phyloP scores from a whole-genome alignment of 2,888 invertebrate species.

The Cerastis leucographa region DNA sequence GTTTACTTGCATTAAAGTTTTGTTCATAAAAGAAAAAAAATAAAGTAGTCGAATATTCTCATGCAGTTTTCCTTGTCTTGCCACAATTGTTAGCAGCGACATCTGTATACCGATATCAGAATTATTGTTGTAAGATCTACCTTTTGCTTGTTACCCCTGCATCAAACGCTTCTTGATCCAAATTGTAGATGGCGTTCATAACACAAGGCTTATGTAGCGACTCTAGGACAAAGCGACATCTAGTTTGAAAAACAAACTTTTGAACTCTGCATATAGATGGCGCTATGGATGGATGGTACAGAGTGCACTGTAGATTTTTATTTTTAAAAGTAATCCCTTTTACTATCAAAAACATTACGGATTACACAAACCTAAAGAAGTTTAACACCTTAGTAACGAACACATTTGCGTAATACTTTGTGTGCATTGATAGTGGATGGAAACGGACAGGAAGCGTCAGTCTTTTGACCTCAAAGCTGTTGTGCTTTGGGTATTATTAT shows the following conservation, averaged over 20 bases:
- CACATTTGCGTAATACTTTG: neutral
- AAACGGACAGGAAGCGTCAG: neutral
- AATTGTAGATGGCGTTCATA: constrained; percentile 31
- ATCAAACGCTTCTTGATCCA: neutral
- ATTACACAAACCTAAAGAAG: neutral
- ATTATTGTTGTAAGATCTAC: neutral
- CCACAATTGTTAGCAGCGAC: constrained; percentile 1
- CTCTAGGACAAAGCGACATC: neutral
- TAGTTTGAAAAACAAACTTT: neutral
- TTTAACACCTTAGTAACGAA: neutral
- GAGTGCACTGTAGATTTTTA: neutral
- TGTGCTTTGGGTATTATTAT: neutral
- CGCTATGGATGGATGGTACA: neutral
- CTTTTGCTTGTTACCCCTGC: neutral
- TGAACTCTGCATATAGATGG: constrained; percentile 25
- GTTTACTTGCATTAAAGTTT: neutral
- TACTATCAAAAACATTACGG: neutral
- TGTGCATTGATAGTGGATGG: neutral
- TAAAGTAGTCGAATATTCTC: neutral
- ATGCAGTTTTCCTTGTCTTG: neutral
- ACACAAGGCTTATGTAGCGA: fast-evolving
- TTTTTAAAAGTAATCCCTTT: neutral
- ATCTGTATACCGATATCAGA: constrained; percentile 20
- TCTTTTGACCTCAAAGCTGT: neutral
- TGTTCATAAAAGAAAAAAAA: neutral